Conservation (phyloP, 2,888 invertebrate species). For the Meiosimyza platycephala region DNA sequence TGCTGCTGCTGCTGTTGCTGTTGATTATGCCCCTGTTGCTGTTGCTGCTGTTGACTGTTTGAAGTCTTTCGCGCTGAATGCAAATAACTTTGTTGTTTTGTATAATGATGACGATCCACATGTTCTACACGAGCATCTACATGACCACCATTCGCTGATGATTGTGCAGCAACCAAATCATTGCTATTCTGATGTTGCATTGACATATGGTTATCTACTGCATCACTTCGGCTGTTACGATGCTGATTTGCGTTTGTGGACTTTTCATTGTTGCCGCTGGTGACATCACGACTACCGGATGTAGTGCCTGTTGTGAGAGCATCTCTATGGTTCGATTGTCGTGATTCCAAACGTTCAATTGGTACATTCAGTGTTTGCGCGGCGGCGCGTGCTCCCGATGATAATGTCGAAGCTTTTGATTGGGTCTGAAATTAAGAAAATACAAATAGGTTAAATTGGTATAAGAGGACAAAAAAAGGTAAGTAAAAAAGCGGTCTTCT, state of each 20-base stretch:
- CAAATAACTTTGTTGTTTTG: conserved; percentile 62
- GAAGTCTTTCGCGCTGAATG: conserved; percentile 60
- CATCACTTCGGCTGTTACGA: conserved; percentile 45
- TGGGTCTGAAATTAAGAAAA: conserved; percentile 57
- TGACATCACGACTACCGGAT: conserved; percentile 25
- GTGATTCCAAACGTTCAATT: conserved; percentile 65
- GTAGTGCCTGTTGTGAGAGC: conserved; percentile 31
- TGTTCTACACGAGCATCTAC: conserved; percentile 43
- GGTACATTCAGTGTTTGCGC: conserved; percentile 67
- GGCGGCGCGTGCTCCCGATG: conserved; percentile 66
- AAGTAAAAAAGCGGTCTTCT: too few relatives aligned
- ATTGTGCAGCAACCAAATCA: conserved; percentile 37
- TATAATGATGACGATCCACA: conserved; percentile 54
- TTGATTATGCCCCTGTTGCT: conserved; percentile 26
- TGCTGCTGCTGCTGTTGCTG: conserved; percentile 42
- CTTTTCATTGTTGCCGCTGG: conserved; percentile 4
- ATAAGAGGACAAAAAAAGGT: too few relatives aligned
- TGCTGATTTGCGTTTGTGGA: conserved; percentile 31
- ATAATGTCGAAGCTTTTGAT: conserved; percentile 65
- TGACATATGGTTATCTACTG: conserved; percentile 45
- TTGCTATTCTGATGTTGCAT: conserved; percentile 46
- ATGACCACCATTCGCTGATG: conserved; percentile 40
- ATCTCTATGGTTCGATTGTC: conserved; percentile 58
- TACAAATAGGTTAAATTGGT: too few relatives aligned
- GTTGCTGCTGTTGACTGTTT: conserved; percentile 48